Percentiles rank a stretch among this genome's conserved stretches.
phyloP scores from a whole-genome alignment of 2,888 invertebrate species.

The Campoplex nolae region DNA sequence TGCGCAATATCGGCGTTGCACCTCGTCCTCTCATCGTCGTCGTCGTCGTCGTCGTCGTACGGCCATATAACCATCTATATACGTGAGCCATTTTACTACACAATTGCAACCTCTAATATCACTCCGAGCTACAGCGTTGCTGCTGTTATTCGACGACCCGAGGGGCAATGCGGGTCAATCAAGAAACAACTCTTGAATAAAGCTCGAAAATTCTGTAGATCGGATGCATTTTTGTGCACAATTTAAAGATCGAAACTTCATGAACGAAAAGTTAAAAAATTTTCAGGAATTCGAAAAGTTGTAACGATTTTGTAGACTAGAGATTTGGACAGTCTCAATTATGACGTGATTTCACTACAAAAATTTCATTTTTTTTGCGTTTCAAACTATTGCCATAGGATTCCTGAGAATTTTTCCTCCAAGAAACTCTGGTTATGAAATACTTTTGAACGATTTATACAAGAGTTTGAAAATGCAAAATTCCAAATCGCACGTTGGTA shows the following conservation, averaged over 20 bases:
- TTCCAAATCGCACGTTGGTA: too few species aligned
- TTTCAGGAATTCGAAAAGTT: too few species aligned
- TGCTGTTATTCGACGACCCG: background rate
- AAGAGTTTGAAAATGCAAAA: too few species aligned
- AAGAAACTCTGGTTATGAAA: too few species aligned
- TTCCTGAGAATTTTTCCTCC: too few species aligned
- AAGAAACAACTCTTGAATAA: background rate
- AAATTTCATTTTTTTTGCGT: too few species aligned
- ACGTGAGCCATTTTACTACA: constrained; percentile 5
- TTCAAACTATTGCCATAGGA: too few species aligned
- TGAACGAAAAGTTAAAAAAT: background rate
- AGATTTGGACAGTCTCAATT: too few species aligned
- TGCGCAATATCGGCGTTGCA: constrained; percentile 64
- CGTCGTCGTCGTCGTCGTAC: constrained; percentile 14
- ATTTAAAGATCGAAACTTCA: background rate
- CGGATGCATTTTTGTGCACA: background rate
- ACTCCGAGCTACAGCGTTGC: background rate
- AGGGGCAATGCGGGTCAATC: constrained; percentile 35
- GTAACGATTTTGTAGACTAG: too few species aligned
- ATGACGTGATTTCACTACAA: too few species aligned
- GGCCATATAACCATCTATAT: background rate
- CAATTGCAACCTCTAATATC: constrained; percentile 11
- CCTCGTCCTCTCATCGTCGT: constrained; percentile 52
- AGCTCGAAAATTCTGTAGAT: background rate
- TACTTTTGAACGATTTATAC: too few species aligned